A percentile compares a stretch with the other conserved stretches of the same genome.
phyloP scores from a whole-genome alignment of 35 echinoderm and acorn worm species.

The Lytechinus pictus region DNA sequence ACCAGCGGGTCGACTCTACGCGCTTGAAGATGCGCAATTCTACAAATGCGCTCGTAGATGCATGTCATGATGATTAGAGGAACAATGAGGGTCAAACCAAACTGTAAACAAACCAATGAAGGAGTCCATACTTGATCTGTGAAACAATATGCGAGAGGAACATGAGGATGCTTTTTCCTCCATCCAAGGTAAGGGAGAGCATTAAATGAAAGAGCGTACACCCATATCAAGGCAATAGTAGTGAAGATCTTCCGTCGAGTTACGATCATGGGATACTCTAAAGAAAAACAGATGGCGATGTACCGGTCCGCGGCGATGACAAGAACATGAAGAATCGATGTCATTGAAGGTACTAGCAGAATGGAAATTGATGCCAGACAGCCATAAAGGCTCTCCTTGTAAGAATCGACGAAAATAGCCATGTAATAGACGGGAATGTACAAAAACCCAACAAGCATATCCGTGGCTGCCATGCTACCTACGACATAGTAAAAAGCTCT shows the following conservation, averaged over 20 bases:
- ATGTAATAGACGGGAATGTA: neutral
- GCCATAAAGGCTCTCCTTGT: neutral
- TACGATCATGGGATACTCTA: neutral
- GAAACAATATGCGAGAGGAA: slow-evolving; percentile 16
- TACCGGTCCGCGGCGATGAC: slow-evolving; percentile 6
- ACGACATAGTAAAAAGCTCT: neutral
- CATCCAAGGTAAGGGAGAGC: neutral
- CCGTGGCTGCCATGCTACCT: neutral
- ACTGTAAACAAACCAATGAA: neutral
- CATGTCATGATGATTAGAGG: neutral
- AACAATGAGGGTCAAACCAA: neutral
- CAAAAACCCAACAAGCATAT: neutral
- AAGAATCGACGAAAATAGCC: slow-evolving; percentile 9
- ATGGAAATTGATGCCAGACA: neutral
- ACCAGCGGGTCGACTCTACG: neutral
- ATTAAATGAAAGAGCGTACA: neutral
- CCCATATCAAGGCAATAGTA: neutral
- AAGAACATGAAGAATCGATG: slow-evolving; percentile 24
- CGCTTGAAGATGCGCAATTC: neutral
- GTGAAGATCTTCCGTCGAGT: neutral
- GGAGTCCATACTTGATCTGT: slow-evolving; percentile 24
- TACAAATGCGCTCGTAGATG: neutral
- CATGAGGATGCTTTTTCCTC: neutral
- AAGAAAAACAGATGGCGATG: neutral
- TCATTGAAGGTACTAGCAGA: neutral